phyloP scores from a whole-genome alignment of 2,888 invertebrate species.

The Eulithis prunata region DNA sequence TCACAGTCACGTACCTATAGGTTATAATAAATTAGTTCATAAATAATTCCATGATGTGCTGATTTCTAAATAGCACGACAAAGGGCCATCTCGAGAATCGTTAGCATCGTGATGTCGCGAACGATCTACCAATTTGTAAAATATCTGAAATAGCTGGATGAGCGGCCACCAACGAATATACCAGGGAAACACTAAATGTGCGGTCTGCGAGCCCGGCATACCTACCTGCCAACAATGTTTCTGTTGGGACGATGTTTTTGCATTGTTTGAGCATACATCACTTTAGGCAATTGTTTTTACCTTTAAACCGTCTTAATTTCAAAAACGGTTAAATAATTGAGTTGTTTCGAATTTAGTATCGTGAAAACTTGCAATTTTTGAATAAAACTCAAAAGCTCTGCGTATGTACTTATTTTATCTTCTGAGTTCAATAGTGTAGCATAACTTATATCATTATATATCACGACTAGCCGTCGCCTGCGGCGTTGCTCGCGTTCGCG shows the following conservation, averaged over 20 bases:
- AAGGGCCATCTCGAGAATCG: slow-evolving; percentile 38
- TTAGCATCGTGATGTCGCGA: slow-evolving; percentile 59
- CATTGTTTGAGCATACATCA: slow-evolving; percentile 21
- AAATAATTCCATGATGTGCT: slow-evolving; percentile 21
- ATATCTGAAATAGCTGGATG: slow-evolving; percentile 75
- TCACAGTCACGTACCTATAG: not conserved
- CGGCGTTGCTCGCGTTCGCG: too few relatives aligned
- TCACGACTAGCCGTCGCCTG: too few relatives aligned
- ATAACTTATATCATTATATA: too few relatives aligned
- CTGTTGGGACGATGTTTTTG: slow-evolving; percentile 34
- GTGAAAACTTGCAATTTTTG: too few relatives aligned
- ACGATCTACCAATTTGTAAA: slow-evolving; percentile 78
- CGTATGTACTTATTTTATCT: too few relatives aligned
- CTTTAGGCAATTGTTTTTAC: not conserved
- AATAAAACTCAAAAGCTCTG: too few relatives aligned
- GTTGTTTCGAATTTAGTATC: too few relatives aligned
- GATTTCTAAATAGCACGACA: slow-evolving; percentile 39
- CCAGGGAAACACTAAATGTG: slow-evolving; percentile 45
- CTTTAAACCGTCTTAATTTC: not conserved
- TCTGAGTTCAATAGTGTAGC: too few relatives aligned
- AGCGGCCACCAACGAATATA: slow-evolving; percentile 73
- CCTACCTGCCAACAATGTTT: slow-evolving; percentile 34
- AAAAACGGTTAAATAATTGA: not conserved
- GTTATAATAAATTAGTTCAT: slow-evolving; percentile 5
- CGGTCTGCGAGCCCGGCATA: slow-evolving; percentile 47